These are phyloP conservation scores for Ormyrus rosae DNA, from an alignment of 2,888 invertebrate species.

Conservation along the genomic window DNA sequence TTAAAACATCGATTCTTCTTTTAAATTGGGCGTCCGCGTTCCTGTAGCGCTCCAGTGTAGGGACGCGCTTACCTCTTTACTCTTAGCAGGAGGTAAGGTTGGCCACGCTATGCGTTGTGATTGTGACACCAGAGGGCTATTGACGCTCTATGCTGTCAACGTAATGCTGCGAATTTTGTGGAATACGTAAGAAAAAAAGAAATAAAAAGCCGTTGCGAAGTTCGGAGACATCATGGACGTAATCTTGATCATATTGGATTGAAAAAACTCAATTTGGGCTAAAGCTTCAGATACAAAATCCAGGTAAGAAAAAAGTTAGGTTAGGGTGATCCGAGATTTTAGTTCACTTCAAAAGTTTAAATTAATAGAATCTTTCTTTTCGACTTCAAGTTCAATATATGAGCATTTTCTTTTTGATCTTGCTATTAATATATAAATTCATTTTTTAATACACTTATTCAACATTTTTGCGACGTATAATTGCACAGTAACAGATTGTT, in stretches of 20 bases:
- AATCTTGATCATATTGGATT: not conserved
- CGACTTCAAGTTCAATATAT: not conserved
- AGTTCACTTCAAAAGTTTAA: not conserved
- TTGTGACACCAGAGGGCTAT: slow-evolving; percentile 5
- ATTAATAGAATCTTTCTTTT: not conserved
- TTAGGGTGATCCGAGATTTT: slow-evolving; percentile 12
- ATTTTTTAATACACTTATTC: not conserved
- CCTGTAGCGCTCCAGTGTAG: too few species aligned
- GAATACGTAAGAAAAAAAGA: not conserved
- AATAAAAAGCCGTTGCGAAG: not conserved
- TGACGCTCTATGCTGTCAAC: slow-evolving; percentile 38
- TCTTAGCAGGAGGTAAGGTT: too few species aligned
- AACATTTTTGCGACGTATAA: not conserved
- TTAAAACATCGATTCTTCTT: too few species aligned
- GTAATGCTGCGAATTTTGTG: not conserved
- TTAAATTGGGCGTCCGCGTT: too few species aligned
- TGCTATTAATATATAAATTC: not conserved
- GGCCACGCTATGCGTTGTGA: too few species aligned
- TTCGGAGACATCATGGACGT: too few species aligned
- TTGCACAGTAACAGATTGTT: not conserved
- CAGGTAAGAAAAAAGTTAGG: slow-evolving; percentile 11
- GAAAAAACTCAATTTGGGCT: not conserved
- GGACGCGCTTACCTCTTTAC: too few species aligned
- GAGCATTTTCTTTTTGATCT: not conserved
- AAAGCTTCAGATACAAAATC: not conserved